Percentiles rank a stretch among this genome's conserved stretches.
Evolutionary conservation across 2,888 invertebrate species (phyloP).

Genomic region (Troglohyphantes excavatus): DNA sequence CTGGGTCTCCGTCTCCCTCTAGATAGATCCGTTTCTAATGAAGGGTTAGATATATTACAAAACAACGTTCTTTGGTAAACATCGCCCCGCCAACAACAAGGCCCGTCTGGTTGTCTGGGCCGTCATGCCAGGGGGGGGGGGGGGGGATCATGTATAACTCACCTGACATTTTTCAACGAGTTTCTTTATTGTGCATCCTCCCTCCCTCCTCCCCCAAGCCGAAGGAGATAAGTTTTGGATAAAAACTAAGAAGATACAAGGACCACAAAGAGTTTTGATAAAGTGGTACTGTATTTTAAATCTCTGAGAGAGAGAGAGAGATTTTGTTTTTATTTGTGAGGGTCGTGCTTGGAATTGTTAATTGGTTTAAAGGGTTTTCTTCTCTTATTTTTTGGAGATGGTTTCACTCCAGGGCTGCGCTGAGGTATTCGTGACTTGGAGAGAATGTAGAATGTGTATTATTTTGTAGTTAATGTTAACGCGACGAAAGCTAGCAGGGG

Average conservation of each 20-base stretch:
- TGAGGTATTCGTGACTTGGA: conserved; percentile 9
- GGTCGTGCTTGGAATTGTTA: not conserved
- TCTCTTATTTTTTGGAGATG: not conserved
- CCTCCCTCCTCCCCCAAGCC: too few species aligned
- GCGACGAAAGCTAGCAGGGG: not conserved
- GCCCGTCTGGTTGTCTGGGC: conserved; percentile 12
- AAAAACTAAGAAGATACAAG: not conserved
- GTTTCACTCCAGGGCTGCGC: too few species aligned
- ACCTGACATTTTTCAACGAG: conserved; percentile 21
- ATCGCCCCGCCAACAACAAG: conserved; percentile 20
- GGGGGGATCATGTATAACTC: not conserved
- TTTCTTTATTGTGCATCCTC: not conserved
- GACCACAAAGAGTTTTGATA: not conserved
- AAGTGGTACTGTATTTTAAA: conserved; percentile 18
- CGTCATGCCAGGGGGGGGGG: not conserved
- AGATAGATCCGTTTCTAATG: conserved; percentile 59
- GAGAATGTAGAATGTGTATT: conserved; percentile 12
- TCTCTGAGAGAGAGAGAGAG: not conserved
- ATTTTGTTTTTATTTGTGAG: not conserved
- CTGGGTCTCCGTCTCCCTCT: conserved; percentile 18
- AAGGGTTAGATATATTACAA: conserved; percentile 63
- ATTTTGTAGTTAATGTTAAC: conserved; percentile 10
- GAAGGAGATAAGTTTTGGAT: not conserved
- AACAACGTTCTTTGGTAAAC: conserved; percentile 63
- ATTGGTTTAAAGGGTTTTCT: not conserved